Base-by-base conservation (phyloP, 2,888 invertebrate genomes). In the Dyspetes luteomarginatus region DNA sequence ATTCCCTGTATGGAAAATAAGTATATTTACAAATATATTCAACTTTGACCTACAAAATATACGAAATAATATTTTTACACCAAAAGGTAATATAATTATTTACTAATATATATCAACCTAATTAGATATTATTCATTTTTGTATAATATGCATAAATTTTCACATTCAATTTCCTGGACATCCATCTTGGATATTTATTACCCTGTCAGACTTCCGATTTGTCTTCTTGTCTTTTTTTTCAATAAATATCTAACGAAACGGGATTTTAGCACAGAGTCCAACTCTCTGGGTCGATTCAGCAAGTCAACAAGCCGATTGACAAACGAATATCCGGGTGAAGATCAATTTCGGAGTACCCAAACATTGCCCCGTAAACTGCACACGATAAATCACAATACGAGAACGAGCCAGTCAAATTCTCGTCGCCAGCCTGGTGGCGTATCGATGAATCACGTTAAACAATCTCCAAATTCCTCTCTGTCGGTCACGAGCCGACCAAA, bases 201-300 rank as follows among this genome's bases (percentile, higher is more conserved):
- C 12, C 7, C 36, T 36, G 5, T 2, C 1, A 4, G 9, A 36
- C 5, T 36, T 36, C 36, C 12, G 36, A 2, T 0, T 36, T 36
- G 3, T 12, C 15, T 48, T 48, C 5, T 62, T 24, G 7, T 0
- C 3, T 12, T 12, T 65, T 5, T 17, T 65, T 30, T 30, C 19
- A 48, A 50, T 9, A 15, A 17, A 22, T 36, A 15, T 22, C 9
- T 43, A 48, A 75, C 52, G 12, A 48, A 30, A 55, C 58, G 24
- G 60, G 92, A 89, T 93, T 95, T 84, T 94, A 95, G 95, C 93
- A 94, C 94, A 84, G 95, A 95, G 90, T 95, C 94, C 90, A 94
- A 94, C 87, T 97, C 97, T 43, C 93, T 97, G 87, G 97, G 97
- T 80, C 95, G 97, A 84, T 95, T 96, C 93, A 97, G 96, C 93